Conservation (phyloP, 2,888 invertebrate species). For the Drosophila cracens region DNA sequence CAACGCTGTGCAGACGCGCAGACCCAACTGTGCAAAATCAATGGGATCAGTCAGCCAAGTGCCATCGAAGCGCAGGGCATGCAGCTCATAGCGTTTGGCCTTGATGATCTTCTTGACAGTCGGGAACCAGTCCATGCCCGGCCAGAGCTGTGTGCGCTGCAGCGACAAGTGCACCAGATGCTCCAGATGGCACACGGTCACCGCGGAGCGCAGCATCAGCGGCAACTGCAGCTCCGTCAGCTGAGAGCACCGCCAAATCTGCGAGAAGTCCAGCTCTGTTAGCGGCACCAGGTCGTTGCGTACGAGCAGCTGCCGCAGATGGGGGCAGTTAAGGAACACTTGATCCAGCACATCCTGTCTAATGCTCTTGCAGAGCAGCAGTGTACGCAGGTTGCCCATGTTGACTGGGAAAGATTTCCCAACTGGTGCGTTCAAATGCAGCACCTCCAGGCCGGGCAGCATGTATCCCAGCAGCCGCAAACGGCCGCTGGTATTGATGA, state of each 20-base stretch:
- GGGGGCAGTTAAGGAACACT: background rate
- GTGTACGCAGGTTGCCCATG: background rate
- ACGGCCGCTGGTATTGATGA: too few species aligned
- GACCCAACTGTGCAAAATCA: constrained; percentile 32
- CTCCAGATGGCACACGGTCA: constrained; percentile 19
- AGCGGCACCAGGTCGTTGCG: constrained; percentile 3
- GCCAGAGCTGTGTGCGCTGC: constrained; percentile 45
- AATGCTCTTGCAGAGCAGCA: constrained; percentile 15
- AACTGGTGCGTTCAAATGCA: constrained; percentile 11
- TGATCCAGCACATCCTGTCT: constrained; percentile 17
- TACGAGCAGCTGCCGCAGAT: constrained; percentile 22
- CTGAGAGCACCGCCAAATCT: constrained; percentile 23
- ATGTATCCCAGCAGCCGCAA: background rate
- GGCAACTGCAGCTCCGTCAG: constrained; percentile 44
- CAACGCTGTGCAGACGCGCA: constrained; percentile 46
- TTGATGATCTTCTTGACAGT: constrained; percentile 27
- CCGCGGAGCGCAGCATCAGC: constrained; percentile 22
- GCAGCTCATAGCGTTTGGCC: constrained; percentile 39
- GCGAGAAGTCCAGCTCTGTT: constrained; percentile 14
- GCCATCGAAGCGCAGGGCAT: constrained; percentile 44
- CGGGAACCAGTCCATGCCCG: constrained; percentile 45
- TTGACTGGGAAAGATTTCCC: constrained; percentile 20
- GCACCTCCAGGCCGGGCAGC: constrained; percentile 20
- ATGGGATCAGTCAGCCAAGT: constrained; percentile 35
- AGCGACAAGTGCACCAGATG: constrained; percentile 39